These are phyloP conservation scores for Pteria penguin DNA, from an alignment of 2,888 invertebrate genomes.

Conservation along the genomic window DNA sequence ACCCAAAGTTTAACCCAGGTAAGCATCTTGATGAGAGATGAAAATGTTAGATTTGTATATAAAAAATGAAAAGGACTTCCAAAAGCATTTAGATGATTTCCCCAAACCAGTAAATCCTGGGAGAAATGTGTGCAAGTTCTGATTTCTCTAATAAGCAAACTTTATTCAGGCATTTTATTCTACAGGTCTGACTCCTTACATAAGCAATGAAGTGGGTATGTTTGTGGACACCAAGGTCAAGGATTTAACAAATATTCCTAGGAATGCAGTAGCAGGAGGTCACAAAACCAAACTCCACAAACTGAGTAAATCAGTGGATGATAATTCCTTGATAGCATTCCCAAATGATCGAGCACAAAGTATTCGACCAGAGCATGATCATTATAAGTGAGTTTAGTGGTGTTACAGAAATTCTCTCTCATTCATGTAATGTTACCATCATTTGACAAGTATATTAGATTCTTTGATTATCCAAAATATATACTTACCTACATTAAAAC, in stretches of 20 bases:
- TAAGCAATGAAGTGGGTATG: slow-evolving; percentile 79
- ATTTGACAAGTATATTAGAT: too few relatives aligned
- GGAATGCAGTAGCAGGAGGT: slow-evolving; percentile 74
- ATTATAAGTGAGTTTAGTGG: slow-evolving; percentile 74
- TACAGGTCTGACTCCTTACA: slow-evolving; percentile 78
- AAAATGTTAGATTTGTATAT: too few relatives aligned
- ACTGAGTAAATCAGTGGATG: slow-evolving; percentile 48
- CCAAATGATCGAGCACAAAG: slow-evolving; percentile 79
- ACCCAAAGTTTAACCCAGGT: slow-evolving; percentile 78
- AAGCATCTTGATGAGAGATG: too few relatives aligned
- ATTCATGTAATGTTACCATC: too few relatives aligned
- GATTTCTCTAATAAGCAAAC: background rate
- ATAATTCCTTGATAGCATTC: slow-evolving; percentile 73
- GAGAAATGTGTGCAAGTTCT: too few relatives aligned
- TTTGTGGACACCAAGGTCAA: slow-evolving; percentile 74
- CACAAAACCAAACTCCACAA: slow-evolving; percentile 68
- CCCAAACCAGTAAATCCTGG: too few relatives aligned
- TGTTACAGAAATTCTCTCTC: too few relatives aligned
- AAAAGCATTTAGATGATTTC: too few relatives aligned
- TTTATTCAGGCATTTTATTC: slow-evolving; percentile 17
- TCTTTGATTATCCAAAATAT: too few relatives aligned
- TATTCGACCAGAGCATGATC: slow-evolving; percentile 73
- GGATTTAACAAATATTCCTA: slow-evolving; percentile 63
- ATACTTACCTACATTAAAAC: too few relatives aligned
- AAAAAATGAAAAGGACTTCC: too few relatives aligned